Percentiles rank a stretch among this genome's conserved stretches.
phyloP scores from a whole-genome alignment of 53 echinoderm and acorn worm species.

The Zoroaster sp. region DNA sequence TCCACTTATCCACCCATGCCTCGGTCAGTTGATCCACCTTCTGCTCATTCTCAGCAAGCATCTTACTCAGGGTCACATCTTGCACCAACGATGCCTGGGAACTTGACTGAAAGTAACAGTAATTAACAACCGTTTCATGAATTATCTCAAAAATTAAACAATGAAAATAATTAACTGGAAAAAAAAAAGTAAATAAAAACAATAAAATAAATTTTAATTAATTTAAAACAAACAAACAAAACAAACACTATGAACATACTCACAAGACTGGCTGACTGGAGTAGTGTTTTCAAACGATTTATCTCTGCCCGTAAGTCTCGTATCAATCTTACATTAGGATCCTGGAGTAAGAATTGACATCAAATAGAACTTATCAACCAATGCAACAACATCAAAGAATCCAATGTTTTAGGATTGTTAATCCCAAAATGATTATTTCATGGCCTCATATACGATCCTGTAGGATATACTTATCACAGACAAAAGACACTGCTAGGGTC shows the following conservation, averaged over 20 bases:
- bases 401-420: too few species aligned
- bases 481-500: too few species aligned
- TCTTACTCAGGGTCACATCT: constrained; percentile 82
- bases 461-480: too few species aligned
- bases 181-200: too few species aligned
- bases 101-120: constrained; percentile 73
- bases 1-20: constrained; percentile 99
- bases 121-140: background rate
- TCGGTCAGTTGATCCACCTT: constrained; percentile 91
- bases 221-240: too few species aligned
- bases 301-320: constrained; percentile 93
- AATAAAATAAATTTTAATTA: too few species aligned
- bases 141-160: too few species aligned
- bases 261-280: constrained; percentile 86
- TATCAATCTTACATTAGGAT: constrained; percentile 90
- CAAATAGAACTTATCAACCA: too few species aligned
- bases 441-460: too few species aligned
- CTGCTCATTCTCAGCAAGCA: constrained; percentile 96
- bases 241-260: constrained; percentile 26
- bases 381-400: too few species aligned
- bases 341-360: constrained; percentile 54
- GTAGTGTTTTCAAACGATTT: constrained; percentile 67
- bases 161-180: too few species aligned
- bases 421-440: too few species aligned
- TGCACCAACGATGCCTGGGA: constrained; percentile 89